Conservation (phyloP, 2,113 vertebrate genomes). For the Carassius carassius region DNA sequence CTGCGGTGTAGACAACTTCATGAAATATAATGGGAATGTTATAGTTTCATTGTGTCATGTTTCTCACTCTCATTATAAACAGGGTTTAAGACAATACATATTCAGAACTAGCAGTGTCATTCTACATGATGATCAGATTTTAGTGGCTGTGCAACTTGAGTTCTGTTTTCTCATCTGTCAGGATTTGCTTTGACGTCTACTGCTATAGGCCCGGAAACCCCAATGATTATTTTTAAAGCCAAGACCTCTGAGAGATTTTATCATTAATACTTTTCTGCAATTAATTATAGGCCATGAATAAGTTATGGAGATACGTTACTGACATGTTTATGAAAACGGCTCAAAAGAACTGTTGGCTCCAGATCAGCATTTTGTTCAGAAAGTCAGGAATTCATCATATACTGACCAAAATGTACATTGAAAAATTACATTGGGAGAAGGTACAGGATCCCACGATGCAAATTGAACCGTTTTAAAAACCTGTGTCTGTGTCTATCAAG, state of each 20-base stretch:
- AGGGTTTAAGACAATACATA: background rate
- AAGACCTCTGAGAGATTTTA: background rate
- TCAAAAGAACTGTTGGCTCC: no score
- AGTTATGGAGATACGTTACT: background rate
- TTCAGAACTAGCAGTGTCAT: background rate
- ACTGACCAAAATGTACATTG: no score
- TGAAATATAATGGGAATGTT: conserved; percentile 14
- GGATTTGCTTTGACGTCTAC: background rate
- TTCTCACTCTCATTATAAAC: conserved; percentile 2
- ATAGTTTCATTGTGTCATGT: background rate
- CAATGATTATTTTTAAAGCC: background rate
- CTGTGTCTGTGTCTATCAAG: no score
- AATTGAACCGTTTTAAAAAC: no score
- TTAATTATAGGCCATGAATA: background rate
- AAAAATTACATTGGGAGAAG: no score
- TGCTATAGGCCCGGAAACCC: background rate
- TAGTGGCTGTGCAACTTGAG: background rate
- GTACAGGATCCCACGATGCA: no score
- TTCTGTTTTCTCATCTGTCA: background rate
- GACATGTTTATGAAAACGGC: background rate
- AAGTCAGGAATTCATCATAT: no score
- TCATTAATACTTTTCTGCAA: background rate
- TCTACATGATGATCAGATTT: background rate
- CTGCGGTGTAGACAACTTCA: background rate
- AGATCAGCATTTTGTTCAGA: no score